Evolutionary conservation across 2,888 invertebrate genomes (phyloP), one percentile per base, ranked within the genome.

Genomic region (Perizoma flavofasciatum): DNA sequence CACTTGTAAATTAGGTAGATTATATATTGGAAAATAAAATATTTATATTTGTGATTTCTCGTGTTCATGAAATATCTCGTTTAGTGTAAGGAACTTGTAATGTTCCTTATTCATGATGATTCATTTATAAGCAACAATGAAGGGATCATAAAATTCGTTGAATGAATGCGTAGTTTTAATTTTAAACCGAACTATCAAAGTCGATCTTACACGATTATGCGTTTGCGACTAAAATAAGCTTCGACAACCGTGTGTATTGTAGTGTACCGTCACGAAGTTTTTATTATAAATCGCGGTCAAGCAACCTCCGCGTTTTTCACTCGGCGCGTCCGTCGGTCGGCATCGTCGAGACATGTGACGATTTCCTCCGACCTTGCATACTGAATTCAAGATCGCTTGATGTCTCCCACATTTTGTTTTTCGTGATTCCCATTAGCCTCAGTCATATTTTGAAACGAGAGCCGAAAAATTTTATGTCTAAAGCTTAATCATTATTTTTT

Each of bases 311-410:
- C 72, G 79, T 81, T 83, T 84, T 83, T 84, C 78, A 73, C 76
- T 82, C 83, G 78, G 43, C 43, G 49, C 53, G 59, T 8, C n/a
- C n/a, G 10, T 22, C 22, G 22, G 22, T 22, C 22, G 3, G 22
- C 22, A 22, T 4, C 7, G 5, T 48, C 49, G 79, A 78, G 75
- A 73, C 76, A 74, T 75, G 79, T 81, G 79, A 82, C 77, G 76
- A 81, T 82, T 88, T 85, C 81, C 81, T 82, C 75, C 75, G 81
- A 84, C 89, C 89, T 89, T 89, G 88, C 69, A 59, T 72, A 69
- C 62, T 74, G 72, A 76, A 81, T 81, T 80, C 79, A 79, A 85
- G 80, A 87, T 80, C 78, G 71, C 70, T 69, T 72, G 70, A 78
- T 73, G 66, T 67, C 64, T 71, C 58, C 61, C 77, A 79, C 72